Evolutionary conservation across 1,140 invertebrate species (phyloP), one percentile per base, ranked within the genome.

Genomic region (Euborellia annulipes): DNA sequence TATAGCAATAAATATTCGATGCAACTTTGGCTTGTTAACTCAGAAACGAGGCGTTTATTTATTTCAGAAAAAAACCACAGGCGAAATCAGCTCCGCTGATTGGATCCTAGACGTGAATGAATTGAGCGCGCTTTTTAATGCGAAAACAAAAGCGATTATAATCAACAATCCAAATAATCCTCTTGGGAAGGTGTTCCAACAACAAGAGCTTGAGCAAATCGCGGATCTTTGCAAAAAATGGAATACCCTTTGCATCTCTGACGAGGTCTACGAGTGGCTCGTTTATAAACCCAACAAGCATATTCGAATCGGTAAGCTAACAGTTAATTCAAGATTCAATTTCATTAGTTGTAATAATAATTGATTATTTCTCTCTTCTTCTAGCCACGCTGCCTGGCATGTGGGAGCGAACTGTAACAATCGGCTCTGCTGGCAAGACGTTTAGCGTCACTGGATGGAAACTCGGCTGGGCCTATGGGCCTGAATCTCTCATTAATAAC

Each of bases 231-330:
- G 90, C 56, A 87, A 85, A 55, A 92, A 97, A 60, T 81, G 89
- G 72, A 82, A 98, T 63, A 79, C 85, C 4, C 64, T 98, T 4
- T 91, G 89, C 45, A 67, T 98, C 17, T 82, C 88, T 6, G 94
- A 98, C 67, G 95, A 98, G 65, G 95, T 99, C 1, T 99, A 98
- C 53, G 94, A 99, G 65, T 97, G 91, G 87, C 75, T 98, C 54
- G 82, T 91, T 16, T 98, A 87, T 59, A 74, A 85, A 57, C 82
- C 82, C 1, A 68, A 76, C 36, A 71, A 90, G 59, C 94, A 97
- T 65, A 75, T 93, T 47, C 73, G 90, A 58, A 94, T 96, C 48
- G 84, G 84, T 85, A 67, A 67, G 59, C n/a, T n/a, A n/a, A n/a
- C n/a, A n/a, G n/a, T n/a, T n/a, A n/a, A n/a, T 27, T 27, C 23